Evolutionary conservation across 2,888 invertebrate species (phyloP).

Genomic region (Dynastes hyllus): DNA sequence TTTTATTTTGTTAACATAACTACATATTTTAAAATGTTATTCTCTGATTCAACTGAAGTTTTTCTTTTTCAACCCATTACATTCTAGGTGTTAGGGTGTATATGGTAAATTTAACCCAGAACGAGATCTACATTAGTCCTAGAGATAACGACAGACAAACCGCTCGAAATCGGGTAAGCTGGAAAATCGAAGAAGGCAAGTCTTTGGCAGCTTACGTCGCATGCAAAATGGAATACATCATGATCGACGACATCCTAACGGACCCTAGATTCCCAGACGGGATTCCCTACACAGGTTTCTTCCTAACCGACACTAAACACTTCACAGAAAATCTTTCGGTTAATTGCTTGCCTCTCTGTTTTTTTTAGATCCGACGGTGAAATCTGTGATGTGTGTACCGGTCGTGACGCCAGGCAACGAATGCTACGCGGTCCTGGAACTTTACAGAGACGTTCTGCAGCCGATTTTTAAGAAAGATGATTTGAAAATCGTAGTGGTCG

Average conservation of each 20-base stretch:
- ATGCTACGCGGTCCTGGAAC: slow-evolving; percentile 76
- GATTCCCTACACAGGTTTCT: slow-evolving; percentile 67
- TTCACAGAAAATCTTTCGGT: not conserved
- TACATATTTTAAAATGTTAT: too few species aligned
- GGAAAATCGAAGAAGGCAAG: slow-evolving; percentile 74
- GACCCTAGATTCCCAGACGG: slow-evolving; percentile 77
- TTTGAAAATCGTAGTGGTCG: slow-evolving; percentile 66
- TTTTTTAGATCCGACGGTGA: slow-evolving; percentile 73
- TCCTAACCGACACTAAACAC: too few species aligned
- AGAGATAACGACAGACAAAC: slow-evolving; percentile 67
- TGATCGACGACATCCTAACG: slow-evolving; percentile 74
- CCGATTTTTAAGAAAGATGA: slow-evolving; percentile 65
- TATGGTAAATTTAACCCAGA: slow-evolving; percentile 73
- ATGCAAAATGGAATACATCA: slow-evolving; percentile 73
- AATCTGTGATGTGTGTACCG: slow-evolving; percentile 76
- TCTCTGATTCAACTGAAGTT: too few species aligned
- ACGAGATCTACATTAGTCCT: slow-evolving; percentile 75
- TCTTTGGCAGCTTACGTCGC: slow-evolving; percentile 76
- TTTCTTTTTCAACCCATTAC: not conserved
- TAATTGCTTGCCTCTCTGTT: not conserved
- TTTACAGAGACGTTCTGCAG: slow-evolving; percentile 71
- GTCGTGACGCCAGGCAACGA: slow-evolving; percentile 75
- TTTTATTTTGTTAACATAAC: too few species aligned
- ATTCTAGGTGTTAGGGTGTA: slow-evolving; percentile 74
- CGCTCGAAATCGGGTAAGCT: slow-evolving; percentile 74